phyloP scores from a whole-genome alignment of 2,797 vertebrate species.

The Picus viridis region DNA sequence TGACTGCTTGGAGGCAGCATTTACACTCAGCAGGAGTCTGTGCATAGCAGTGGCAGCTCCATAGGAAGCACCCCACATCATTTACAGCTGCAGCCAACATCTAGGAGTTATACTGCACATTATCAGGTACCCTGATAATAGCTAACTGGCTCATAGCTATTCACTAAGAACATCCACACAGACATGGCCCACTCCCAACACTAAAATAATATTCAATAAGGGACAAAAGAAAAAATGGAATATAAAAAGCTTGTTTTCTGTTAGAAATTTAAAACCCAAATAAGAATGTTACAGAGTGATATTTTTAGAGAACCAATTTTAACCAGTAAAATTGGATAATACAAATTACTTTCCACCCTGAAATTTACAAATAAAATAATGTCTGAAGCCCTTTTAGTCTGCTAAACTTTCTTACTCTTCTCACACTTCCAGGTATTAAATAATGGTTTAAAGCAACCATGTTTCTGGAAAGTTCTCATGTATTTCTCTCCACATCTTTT shows the following conservation, averaged over 20 bases:
- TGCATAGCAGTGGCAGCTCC: not conserved
- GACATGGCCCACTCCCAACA: not conserved
- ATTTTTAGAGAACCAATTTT: not conserved
- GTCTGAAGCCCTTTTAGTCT: not conserved
- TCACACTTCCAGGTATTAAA: not conserved
- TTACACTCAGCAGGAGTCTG: not conserved
- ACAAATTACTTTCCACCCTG: not conserved
- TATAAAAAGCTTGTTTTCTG: not conserved
- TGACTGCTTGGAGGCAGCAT: not conserved
- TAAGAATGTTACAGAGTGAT: not conserved
- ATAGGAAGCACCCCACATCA: not conserved
- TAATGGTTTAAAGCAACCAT: not conserved
- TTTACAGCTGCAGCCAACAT: not conserved
- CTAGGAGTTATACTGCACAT: not conserved
- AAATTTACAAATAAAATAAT: not conserved
- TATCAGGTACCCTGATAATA: not conserved
- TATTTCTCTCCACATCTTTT: not conserved
- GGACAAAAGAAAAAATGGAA: not conserved
- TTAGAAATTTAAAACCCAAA: not conserved
- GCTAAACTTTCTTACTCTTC: not conserved
- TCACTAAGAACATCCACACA: not conserved
- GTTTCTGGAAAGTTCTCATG: not conserved
- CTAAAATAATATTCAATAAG: not conserved
- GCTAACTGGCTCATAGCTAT: not conserved
- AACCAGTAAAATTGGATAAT: not conserved